Evolutionary conservation across 2,113 vertebrate species (phyloP).

Genomic region (Zosterops borbonicus): DNA sequence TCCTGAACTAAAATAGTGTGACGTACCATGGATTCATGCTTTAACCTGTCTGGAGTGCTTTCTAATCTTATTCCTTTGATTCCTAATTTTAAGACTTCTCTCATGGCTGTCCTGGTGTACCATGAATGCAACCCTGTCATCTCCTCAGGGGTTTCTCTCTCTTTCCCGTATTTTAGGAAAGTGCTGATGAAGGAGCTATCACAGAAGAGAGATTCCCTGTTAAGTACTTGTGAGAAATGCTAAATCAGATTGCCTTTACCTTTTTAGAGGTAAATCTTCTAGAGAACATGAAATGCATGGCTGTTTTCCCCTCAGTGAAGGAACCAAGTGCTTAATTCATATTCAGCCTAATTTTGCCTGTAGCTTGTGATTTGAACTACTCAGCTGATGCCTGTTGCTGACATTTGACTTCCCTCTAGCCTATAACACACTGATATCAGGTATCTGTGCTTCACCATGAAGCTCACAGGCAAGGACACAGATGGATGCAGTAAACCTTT

Average conservation of each 20-base stretch:
- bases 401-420: not conserved
- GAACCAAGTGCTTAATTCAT: not conserved
- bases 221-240: not conserved
- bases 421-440: not conserved
- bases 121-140: not conserved
- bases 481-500: not conserved
- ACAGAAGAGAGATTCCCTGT: not conserved
- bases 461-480: fast-evolving
- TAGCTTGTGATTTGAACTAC: not conserved
- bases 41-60: not conserved
- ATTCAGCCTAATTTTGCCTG: not conserved
- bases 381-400: not conserved
- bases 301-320: not conserved
- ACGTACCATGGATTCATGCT: fast-evolving
- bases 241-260: not conserved
- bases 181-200: not conserved
- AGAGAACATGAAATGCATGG: not conserved
- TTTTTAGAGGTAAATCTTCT: not conserved
- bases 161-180: not conserved
- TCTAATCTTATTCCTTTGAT: not conserved
- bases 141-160: not conserved
- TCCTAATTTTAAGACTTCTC: not conserved
- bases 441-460: not conserved
- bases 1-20: not conserved
- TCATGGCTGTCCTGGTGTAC: not conserved